phyloP scores from a whole-genome alignment of 2,113 vertebrate species.

The Rhea pennata region DNA sequence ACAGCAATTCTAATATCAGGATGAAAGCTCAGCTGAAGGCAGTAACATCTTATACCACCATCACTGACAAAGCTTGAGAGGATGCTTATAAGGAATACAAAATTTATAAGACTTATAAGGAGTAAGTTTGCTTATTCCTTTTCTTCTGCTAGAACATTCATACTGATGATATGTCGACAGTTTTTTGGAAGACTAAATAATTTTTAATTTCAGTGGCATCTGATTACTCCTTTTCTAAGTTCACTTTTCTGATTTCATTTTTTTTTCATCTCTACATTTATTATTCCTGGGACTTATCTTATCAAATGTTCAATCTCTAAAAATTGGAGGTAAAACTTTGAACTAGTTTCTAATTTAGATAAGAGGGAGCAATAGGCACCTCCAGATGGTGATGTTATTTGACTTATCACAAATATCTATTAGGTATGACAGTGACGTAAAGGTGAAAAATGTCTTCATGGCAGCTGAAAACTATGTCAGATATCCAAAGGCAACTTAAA shows the following conservation, averaged over 20 bases:
- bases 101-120: neutral
- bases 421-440: neutral
- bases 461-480: neutral
- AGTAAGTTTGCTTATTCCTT: neutral
- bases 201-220: neutral
- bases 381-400: neutral
- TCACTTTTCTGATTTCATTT: accelerated
- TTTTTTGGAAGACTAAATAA: neutral
- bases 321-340: neutral
- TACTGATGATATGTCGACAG: neutral
- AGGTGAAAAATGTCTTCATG: neutral
- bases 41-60: neutral
- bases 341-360: neutral
- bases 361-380: neutral
- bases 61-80: neutral
- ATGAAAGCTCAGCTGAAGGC: neutral
- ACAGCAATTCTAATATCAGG: neutral
- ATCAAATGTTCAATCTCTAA: neutral
- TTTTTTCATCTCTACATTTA: accelerated
- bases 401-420: neutral
- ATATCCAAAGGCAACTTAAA: neutral
- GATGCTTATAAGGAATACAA: neutral
- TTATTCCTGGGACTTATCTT: neutral
- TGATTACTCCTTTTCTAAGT: neutral
- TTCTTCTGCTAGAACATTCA: neutral